Percentiles rank a stretch among this genome's conserved stretches.
phyloP scores from a whole-genome alignment of 1,140 invertebrate species.

The Drosophila littoralis region DNA sequence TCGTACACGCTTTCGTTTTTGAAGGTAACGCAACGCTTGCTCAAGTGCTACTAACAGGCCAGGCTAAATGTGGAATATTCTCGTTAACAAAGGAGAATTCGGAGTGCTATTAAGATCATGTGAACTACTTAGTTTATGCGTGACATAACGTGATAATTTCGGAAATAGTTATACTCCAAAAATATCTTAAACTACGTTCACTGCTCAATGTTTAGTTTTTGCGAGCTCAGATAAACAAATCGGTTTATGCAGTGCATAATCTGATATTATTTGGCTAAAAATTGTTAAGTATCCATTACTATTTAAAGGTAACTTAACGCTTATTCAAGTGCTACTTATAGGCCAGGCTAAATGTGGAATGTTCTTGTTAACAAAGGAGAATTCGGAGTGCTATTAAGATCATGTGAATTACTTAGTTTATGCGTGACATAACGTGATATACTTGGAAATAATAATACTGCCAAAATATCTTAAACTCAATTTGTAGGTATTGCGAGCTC shows the following conservation, averaged over 20 bases:
- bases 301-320: neutral
- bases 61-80: neutral
- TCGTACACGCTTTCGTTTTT: conserved; percentile 5
- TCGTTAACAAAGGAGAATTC: neutral
- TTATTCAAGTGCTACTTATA: conserved; percentile 8
- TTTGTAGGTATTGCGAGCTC: too few relatives aligned
- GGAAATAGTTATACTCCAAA: too few relatives aligned
- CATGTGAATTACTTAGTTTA: conserved; percentile 4
- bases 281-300: too few relatives aligned
- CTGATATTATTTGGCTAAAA: too few relatives aligned
- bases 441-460: too few relatives aligned
- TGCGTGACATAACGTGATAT: neutral
- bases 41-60: conserved; percentile 12
- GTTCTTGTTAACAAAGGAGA: neutral
- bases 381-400: neutral
- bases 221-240: too few relatives aligned
- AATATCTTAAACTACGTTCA: too few relatives aligned
- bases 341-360: neutral
- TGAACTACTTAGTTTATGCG: conserved; percentile 11
- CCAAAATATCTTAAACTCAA: too few relatives aligned
- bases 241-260: too few relatives aligned
- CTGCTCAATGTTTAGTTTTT: too few relatives aligned
- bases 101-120: neutral
- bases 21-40: neutral
- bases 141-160: neutral